Base-by-base conservation (phyloP, 2,888 invertebrate species). In the Onchidella celtica region DNA sequence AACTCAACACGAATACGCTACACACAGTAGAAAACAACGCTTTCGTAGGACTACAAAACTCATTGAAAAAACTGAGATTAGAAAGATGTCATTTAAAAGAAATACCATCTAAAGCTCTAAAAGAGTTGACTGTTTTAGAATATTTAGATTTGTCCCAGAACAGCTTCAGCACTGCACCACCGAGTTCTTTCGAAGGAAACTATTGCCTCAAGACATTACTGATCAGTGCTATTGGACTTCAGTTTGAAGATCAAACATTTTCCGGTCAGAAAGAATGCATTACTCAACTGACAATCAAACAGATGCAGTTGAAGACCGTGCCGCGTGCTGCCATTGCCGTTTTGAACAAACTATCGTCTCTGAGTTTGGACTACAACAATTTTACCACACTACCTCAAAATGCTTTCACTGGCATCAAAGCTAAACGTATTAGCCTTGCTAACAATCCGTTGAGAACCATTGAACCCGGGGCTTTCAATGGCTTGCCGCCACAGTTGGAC, bases 91-190 rank as follows among this genome's bases (percentile, higher is more conserved):
- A 63, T 34, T 38, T 84, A 32, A 38, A 47, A 2, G 29, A 80
- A 3, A 65, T 84, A 4, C 84, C 84, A 0, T 78, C 84, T 0
- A 47, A 80, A 59, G 84, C 82, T 2, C n/a, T 84, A 36, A 68
- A 68, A 34, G 59, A 72, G 29, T 65, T 84, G 61, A 29, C 65
- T 27, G 81, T 78, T 59, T 38, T 84, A 21, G 77, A 73, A 17
- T 78, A 73, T 21, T 55, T 84, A 34, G 84, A 84, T 29, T 34
- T 84, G 24, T 80, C 84, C 3, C 76, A 69, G n/a, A 84, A 84
- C 70, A 40, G 66, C 27, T 84, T 82, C 68, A 59, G 63, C 24
- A 77, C 17, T 0, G 76, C 81, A 6, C 47, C 69, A 14, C 29
- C 80, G 3, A 40, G 70, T 27, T 72, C 78, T 1, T 84, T 84